A percentile compares a stretch with the other conserved stretches of the same genome.
These are phyloP conservation scores for Operophtera brumata DNA, from an alignment of 2,888 invertebrate genomes.

Conservation along the genomic window DNA sequence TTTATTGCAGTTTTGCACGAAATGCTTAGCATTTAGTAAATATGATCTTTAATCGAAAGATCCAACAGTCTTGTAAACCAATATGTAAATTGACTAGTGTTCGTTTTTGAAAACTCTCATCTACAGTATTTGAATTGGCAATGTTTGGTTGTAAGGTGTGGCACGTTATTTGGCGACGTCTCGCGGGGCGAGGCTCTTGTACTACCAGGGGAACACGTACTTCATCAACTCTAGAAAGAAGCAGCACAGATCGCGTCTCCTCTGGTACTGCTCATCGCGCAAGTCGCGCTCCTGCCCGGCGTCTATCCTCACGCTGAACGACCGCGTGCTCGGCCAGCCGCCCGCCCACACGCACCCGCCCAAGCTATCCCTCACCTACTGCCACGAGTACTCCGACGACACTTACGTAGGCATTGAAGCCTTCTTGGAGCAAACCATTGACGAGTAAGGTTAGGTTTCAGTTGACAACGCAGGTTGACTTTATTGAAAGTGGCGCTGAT, in stretches of 20 bases:
- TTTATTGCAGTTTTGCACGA: conserved; percentile 16
- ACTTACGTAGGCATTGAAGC: conserved; percentile 23
- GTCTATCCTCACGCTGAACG: conserved; percentile 54
- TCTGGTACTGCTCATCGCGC: conserved; percentile 65
- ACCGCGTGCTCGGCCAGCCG: conserved; percentile 50
- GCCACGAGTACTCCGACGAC: conserved; percentile 23
- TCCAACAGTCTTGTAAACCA: not conserved
- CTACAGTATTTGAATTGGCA: conserved; percentile 12
- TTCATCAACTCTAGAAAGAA: conserved; percentile 57
- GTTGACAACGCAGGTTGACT: not conserved
- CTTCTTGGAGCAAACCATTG: conserved; percentile 23
- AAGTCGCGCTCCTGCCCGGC: conserved; percentile 58
- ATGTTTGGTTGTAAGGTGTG: conserved; percentile 37
- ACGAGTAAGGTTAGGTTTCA: conserved; percentile 1
- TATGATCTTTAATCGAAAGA: not conserved
- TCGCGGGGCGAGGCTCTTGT: conserved; percentile 55
- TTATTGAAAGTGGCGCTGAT: not conserved
- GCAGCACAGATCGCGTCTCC: conserved; percentile 47
- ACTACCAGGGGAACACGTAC: conserved; percentile 60
- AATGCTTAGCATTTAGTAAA: conserved; percentile 14
- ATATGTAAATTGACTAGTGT: not conserved
- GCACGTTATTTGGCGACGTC: conserved; percentile 53
- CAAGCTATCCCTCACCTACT: conserved; percentile 43
- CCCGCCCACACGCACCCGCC: conserved; percentile 60
- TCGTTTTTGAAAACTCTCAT: not conserved